phyloP scores from a whole-genome alignment of 2,113 vertebrate species.

The Perccottus glenii region DNA sequence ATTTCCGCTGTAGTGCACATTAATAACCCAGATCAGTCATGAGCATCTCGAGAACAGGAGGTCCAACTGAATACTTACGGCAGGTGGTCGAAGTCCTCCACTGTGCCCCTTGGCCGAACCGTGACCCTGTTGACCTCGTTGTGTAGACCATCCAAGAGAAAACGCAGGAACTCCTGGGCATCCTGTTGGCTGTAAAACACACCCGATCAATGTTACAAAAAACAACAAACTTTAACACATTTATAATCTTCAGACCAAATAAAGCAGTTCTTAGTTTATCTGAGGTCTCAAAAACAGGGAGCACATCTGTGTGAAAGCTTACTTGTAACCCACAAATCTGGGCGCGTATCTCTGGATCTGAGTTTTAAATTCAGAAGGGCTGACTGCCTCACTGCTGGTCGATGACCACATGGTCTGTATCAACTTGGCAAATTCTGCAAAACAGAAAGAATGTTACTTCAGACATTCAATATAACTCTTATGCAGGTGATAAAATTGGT shows the following conservation, averaged over 20 bases:
- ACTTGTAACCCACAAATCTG: slow-evolving; percentile 98
- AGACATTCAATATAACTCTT: background rate
- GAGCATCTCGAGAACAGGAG: background rate
- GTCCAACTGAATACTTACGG: slow-evolving; percentile 80
- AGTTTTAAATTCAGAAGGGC: slow-evolving; percentile 96
- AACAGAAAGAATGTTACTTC: slow-evolving; percentile 31
- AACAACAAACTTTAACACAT: background rate
- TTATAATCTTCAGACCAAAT: background rate
- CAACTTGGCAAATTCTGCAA: slow-evolving; percentile 93
- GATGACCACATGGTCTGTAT: slow-evolving; percentile 95
- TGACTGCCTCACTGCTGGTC: slow-evolving; percentile 88
- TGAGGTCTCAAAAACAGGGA: background rate
- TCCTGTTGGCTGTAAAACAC: slow-evolving; percentile 89
- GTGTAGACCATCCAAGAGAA: slow-evolving; percentile 94
- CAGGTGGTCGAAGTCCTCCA: slow-evolving; percentile 90
- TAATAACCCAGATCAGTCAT: no score
- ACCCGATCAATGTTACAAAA: slow-evolving; percentile 2
- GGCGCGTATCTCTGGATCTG: slow-evolving; percentile 99
- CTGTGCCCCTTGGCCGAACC: slow-evolving; percentile 81
- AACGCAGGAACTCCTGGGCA: slow-evolving; percentile 96
- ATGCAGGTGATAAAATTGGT: no score
- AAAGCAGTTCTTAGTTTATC: background rate
- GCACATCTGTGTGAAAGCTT: slow-evolving; percentile 52
- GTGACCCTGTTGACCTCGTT: slow-evolving; percentile 94
- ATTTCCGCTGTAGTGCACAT: no score